These are phyloP conservation scores for Sebastes reedi DNA, from an alignment of 2,797 vertebrate genomes.

Conservation along the genomic window DNA sequence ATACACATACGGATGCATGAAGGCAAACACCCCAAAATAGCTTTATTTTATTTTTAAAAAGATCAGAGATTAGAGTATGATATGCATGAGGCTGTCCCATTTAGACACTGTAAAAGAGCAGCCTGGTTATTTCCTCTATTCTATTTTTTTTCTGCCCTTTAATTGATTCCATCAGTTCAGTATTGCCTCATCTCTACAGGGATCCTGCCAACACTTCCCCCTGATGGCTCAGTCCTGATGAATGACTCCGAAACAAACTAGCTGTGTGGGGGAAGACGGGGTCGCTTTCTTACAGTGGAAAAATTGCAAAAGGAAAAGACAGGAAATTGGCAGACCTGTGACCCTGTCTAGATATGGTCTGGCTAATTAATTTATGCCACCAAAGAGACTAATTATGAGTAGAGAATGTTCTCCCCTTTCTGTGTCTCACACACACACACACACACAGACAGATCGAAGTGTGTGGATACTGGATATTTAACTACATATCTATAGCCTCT, in stretches of 20 bases:
- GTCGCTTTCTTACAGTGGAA: slow-evolving; percentile 25
- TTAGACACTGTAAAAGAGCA: slow-evolving; percentile 31
- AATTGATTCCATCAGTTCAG: slow-evolving; percentile 72
- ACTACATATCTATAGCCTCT: not conserved
- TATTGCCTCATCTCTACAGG: slow-evolving; percentile 69
- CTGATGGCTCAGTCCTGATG: slow-evolving; percentile 67
- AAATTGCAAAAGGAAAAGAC: slow-evolving; percentile 29
- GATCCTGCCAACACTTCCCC: slow-evolving; percentile 59
- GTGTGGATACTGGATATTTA: not conserved
- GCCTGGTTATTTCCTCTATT: slow-evolving; percentile 18
- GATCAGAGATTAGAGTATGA: slow-evolving; percentile 26
- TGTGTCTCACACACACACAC: slow-evolving; percentile 12
- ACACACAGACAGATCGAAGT: not conserved
- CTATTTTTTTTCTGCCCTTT: slow-evolving; percentile 49
- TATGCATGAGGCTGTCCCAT: slow-evolving; percentile 32
- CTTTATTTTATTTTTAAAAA: not conserved
- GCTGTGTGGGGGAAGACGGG: slow-evolving; percentile 20
- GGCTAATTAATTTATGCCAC: slow-evolving; percentile 49
- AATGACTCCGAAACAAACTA: slow-evolving; percentile 70
- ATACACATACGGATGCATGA: not conserved
- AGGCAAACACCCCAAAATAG: slow-evolving; percentile 8
- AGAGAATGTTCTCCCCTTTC: slow-evolving; percentile 9
- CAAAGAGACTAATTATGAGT: slow-evolving; percentile 30
- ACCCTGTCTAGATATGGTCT: slow-evolving; percentile 47
- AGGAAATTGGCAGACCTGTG: slow-evolving; percentile 14